Percentiles rank a stretch among this genome's conserved stretches.
Conservation (phyloP, 2,888 invertebrate species). For the Pherbina coryleti region DNA sequence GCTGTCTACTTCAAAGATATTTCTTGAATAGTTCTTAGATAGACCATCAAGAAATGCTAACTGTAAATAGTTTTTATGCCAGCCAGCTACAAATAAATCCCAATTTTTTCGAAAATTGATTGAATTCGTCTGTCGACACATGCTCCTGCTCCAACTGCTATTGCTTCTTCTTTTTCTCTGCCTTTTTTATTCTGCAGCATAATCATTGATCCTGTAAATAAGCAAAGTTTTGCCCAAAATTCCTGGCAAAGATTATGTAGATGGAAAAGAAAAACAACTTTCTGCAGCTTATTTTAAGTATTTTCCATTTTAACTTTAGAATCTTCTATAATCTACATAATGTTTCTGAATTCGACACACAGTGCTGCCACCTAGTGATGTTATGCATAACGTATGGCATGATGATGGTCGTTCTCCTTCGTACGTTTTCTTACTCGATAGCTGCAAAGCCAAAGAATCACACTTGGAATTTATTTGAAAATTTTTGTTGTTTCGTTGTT, state of each 20-base stretch:
- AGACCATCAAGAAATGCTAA: too few species aligned
- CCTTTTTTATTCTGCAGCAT: neutral
- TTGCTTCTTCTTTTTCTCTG: neutral
- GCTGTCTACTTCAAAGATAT: too few species aligned
- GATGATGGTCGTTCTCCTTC: neutral
- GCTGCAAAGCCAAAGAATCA: neutral
- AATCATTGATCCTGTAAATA: neutral
- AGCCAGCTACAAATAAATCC: too few species aligned
- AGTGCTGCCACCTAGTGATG: neutral
- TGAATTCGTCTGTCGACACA: too few species aligned
- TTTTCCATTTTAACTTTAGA: conserved; percentile 15
- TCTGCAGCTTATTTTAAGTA: conserved; percentile 8
- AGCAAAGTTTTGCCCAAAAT: neutral
- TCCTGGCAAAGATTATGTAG: neutral
- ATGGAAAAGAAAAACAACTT: neutral
- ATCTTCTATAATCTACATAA: conserved; percentile 15
- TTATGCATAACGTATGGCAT: neutral
- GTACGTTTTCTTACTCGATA: neutral
- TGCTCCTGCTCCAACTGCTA: too few species aligned
- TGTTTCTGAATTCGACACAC: neutral
- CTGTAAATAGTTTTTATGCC: too few species aligned
- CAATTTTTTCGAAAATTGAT: too few species aligned
- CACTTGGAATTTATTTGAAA: conserved; percentile 5
- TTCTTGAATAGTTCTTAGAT: too few species aligned
- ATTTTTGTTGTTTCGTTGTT: neutral